phyloP scores from a whole-genome alignment of 2,888 invertebrate genomes.

The Adineta ricciae region DNA sequence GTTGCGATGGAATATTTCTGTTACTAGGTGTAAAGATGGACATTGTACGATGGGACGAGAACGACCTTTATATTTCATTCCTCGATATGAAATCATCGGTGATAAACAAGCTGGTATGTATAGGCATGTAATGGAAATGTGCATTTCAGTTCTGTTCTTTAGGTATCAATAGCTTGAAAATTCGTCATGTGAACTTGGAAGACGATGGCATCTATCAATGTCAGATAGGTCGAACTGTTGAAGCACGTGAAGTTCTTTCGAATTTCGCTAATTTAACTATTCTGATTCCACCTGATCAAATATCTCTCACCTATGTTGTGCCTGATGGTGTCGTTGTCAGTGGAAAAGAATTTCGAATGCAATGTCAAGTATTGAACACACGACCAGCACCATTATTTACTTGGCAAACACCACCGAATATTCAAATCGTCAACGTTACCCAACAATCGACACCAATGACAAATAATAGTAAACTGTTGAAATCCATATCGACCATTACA shows the following conservation, averaged over 20 bases:
- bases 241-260: slow-evolving; percentile 7
- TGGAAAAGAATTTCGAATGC: background rate
- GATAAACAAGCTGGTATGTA: slow-evolving; percentile 1
- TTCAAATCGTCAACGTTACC: background rate
- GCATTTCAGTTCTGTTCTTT: too few species aligned
- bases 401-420: background rate
- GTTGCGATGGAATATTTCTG: too few species aligned
- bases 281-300: background rate
- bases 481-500: background rate
- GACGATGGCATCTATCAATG: slow-evolving; percentile 32
- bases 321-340: background rate
- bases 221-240: slow-evolving; percentile 23
- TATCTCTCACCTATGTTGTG: background rate
- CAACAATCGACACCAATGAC: background rate
- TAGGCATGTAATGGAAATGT: too few species aligned
- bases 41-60: slow-evolving; percentile 21
- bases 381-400: background rate
- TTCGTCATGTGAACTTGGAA: slow-evolving; percentile 22
- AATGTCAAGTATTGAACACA: background rate
- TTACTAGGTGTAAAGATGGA: slow-evolving; percentile 1
- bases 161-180: slow-evolving; percentile 23
- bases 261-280: slow-evolving; percentile 10
- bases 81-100: slow-evolving; percentile 17
- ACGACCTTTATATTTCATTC: slow-evolving; percentile 8
- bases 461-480: background rate